Base-by-base conservation (phyloP, 2,888 invertebrate genomes). In the Agriopis aurantiaria region DNA sequence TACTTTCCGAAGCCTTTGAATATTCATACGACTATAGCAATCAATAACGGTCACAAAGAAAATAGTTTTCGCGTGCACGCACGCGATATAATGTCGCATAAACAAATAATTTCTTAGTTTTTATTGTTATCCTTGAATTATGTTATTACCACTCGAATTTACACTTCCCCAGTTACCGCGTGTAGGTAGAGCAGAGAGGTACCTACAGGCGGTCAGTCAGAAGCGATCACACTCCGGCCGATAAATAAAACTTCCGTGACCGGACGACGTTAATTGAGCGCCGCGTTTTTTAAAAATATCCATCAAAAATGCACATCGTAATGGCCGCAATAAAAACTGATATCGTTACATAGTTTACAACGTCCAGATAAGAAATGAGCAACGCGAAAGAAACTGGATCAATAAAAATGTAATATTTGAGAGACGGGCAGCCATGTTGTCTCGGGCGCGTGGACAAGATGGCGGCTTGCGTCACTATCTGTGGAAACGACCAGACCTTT, bases 1-100 rank as follows among this genome's bases (percentile, higher is more conserved):
- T 88, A 90, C 90, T 91, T 92, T 90, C 87, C 90, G 87, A 92
- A 93, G 88, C 82, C 83, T 89, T 86, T 94, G 94, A 94, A 94
- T 93, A 94, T 94, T 94, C 93, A 94, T 94, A 93, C 88, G 89
- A 87, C 89, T 90, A 90, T 90, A 90, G 92, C 91, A 93, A 93
- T 94, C 93, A 93, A 94, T 94, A 94, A 91, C 88, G 85, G 86
- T 86, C 85, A 91, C 91, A 91, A 89, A 91, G 91, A 91, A 85
- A 91, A 91, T 92, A 91, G 91, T 91, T 93, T 93, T 93, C 90
- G 92, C 93, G 93, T 93, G 93, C 89, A 86, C 88, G 90, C 93
- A 93, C 93, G 93, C 93, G 88, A 94, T 91, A 88, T 85, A 84
- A 85, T 92, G 91, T 91, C 93, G 92, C 91, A 90, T 92, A 92